phyloP scores from a whole-genome alignment of 2,888 invertebrate species.

The Scaptomyza caliginosa region DNA sequence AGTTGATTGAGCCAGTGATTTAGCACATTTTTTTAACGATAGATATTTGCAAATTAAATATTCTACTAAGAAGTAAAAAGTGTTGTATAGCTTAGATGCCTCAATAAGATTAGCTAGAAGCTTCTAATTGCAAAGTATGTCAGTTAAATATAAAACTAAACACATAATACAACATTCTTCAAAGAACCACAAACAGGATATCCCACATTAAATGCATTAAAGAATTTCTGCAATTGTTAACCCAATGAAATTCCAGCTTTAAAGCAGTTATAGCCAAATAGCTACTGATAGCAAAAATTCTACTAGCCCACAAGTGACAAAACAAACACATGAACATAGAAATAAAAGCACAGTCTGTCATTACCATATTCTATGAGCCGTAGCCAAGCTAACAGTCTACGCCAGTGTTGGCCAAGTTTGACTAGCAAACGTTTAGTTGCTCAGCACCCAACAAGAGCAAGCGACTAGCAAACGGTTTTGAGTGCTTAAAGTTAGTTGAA shows the following conservation, averaged over 20 bases:
- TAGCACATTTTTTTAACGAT: conserved; percentile 35
- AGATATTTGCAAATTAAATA: conserved; percentile 47
- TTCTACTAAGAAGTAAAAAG: background rate
- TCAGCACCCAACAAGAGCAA: conserved; percentile 48
- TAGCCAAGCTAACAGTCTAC: conserved; percentile 9
- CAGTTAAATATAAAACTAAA: background rate
- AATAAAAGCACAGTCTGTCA: conserved; percentile 63
- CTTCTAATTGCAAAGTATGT: background rate
- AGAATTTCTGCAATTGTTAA: conserved; percentile 19
- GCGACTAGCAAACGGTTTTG: conserved; percentile 24
- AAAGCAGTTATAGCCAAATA: conserved; percentile 15
- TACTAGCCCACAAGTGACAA: conserved; percentile 68
- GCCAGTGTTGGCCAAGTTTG: conserved; percentile 63
- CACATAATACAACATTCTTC: background rate
- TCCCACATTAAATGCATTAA: conserved; percentile 17
- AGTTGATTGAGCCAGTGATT: conserved; percentile 58
- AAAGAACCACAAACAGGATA: conserved; percentile 20
- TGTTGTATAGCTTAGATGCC: conserved; percentile 26
- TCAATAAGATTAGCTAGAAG: conserved; percentile 8
- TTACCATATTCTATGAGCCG: conserved; percentile 65
- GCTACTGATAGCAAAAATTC: conserved; percentile 29
- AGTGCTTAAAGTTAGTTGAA: conserved; percentile 6
- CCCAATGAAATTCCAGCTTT: conserved; percentile 22
- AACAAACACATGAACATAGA: conserved; percentile 67
- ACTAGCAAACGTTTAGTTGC: conserved; percentile 62